A percentile compares a stretch with the other conserved stretches of the same genome.
Conservation (phyloP, 2,888 invertebrate species). For the Poecilus cupreus region DNA sequence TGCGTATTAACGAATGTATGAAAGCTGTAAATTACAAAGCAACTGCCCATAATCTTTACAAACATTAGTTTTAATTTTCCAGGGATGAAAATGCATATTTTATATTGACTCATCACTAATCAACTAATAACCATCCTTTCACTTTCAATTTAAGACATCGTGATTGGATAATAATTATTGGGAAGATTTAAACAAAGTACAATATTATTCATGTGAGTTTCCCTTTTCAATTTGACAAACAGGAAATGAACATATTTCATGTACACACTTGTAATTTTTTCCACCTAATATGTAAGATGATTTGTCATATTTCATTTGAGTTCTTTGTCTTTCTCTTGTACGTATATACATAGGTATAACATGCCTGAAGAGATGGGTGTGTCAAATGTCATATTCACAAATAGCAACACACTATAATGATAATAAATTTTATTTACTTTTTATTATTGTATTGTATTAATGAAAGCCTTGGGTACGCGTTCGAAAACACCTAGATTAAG, state of each 20-base stretch:
- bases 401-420: too few species aligned
- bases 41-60: neutral
- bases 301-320: too few species aligned
- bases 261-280: too few species aligned
- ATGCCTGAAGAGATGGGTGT: too few species aligned
- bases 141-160: neutral
- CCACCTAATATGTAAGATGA: too few species aligned
- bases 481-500: too few species aligned
- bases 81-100: constrained; percentile 4
- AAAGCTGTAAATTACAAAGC: neutral
- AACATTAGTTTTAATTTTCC: neutral
- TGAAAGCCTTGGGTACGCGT: too few species aligned
- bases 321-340: too few species aligned
- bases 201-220: neutral
- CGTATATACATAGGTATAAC: too few species aligned
- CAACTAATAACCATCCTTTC: neutral
- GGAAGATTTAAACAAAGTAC: neutral
- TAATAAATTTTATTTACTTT: too few species aligned
- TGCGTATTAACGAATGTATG: neutral
- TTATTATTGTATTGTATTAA: too few species aligned
- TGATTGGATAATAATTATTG: neutral
- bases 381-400: too few species aligned
- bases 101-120: neutral
- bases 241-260: neutral
- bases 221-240: neutral